Base-by-base conservation (phyloP, 2,888 invertebrate genomes). In the Hypercompe scribonia region DNA sequence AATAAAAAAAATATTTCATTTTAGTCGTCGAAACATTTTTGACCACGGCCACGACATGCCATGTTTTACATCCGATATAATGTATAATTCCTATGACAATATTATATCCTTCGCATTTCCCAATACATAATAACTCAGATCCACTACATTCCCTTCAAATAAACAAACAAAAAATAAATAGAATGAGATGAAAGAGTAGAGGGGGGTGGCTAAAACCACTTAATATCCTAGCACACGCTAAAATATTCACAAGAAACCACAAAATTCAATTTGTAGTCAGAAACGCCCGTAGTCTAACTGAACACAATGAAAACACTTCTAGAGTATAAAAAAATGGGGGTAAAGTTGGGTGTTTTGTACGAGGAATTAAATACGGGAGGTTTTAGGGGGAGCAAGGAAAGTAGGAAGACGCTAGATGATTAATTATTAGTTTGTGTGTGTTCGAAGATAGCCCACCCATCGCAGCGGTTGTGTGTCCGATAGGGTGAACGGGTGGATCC, bases 361-460 rank as follows among this genome's bases (percentile, higher is more conserved):
- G 88, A 92, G 94, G 94, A 94, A 94, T 94, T 94, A 94, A 94
- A 94, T 91, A 92, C 89, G 92, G 90, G 86, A 84, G 87, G 83
- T 82, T 83, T 78, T 79, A 83, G 79, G 84, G 86, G 85, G 83
- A 84, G 86, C 83, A 87, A 85, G 81, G 85, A 82, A 82, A 84
- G 91, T 85, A 86, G 88, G 90, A 94, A 94, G 94, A 94, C 88
- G 92, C 89, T 88, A 90, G 94, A 95, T 95, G 95, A 95, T 95
- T 95, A 95, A 95, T 95, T 95, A 95, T 95, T 94, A 94, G 94
- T 95, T 94, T 94, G 94, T 95, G 92, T 94, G 94, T 94, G 94
- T 94, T 91, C 88, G 87, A 91, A 93, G 94, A 93, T 94, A 93
- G 89, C 82, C 89, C 81, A 81, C 82, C 81, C 81, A 80, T 85